These are phyloP conservation scores for Cyclina sinensis DNA, from an alignment of 1,140 invertebrate genomes.

Conservation along the genomic window DNA sequence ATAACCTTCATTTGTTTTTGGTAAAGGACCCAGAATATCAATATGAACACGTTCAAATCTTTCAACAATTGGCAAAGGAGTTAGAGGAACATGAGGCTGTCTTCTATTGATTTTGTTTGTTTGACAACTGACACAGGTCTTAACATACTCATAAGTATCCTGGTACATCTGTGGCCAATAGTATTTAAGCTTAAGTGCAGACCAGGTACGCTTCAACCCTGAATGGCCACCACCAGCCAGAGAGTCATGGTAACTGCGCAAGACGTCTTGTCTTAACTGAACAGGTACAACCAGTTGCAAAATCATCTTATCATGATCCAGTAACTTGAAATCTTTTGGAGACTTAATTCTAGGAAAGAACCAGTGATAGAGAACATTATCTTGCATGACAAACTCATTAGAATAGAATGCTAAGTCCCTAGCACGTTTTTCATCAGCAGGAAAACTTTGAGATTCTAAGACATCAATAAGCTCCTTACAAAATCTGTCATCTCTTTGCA, in stretches of 20 bases:
- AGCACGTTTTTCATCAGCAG: neutral
- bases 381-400: slow-evolving; percentile 11
- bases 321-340: neutral
- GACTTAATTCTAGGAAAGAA: neutral
- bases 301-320: neutral
- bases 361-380: neutral
- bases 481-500: neutral
- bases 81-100: slow-evolving; percentile 34
- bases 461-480: neutral
- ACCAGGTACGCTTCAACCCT: neutral
- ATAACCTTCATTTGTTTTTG: slow-evolving; percentile 54
- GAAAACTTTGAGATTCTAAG: neutral
- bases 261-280: neutral
- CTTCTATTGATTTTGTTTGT: slow-evolving; percentile 42
- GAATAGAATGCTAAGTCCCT: neutral
- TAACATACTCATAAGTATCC: slow-evolving; percentile 61
- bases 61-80: slow-evolving; percentile 58
- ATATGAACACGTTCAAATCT: slow-evolving; percentile 59
- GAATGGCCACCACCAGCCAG: slow-evolving; percentile 31
- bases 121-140: slow-evolving; percentile 70
- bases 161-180: slow-evolving; percentile 72
- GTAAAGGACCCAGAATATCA: slow-evolving; percentile 69
- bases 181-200: slow-evolving; percentile 44
- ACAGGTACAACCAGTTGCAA: neutral
- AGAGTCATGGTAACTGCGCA: slow-evolving; percentile 4